Evolutionary conservation across 2,113 vertebrate species (phyloP), one percentile per base, ranked within the genome.

Genomic region (Spermophilus dauricus): DNA sequence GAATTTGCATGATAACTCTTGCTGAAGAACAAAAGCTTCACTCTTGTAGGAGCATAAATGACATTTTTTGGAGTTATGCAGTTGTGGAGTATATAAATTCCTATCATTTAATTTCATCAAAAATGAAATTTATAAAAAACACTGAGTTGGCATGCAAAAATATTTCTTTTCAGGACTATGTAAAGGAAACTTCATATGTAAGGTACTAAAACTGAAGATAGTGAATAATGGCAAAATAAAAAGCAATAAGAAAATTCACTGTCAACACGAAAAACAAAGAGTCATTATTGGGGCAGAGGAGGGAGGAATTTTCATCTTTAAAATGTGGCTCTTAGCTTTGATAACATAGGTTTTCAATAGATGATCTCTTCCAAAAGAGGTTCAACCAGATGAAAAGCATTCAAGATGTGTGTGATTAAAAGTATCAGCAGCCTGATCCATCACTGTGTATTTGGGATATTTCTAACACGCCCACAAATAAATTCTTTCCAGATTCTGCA

Each of bases 381-480:
- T 93, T 96, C 89, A 95, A 51, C 93, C 89, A 86, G 86, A 97
- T 89, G 97, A 95, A 97, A 97, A 89, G 78, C 83, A 51, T 37
- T 92, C 80, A 97, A 95, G 92, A 95, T 93, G 96, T 61, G 30
- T 89, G n/a, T 96, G 96, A 98, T 97, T 97, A 96, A 92, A 93
- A 96, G 69, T 70, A 96, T 75, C 83, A 89, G 87, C 96, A 83
- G 73, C 75, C 78, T 96, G 88, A 96, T 97, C 92, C 97, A 81
- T 97, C 97, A 97, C 67, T 39, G 92, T 87, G 84, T 78, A 58
- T 80, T 78, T 42, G 5, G 76, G 87, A 76, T 96, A 80, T 75
- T 93, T 94, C 92, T 93, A 82, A 93, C 83, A 91, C 0, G 17
- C 83, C 77, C 42, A 20, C 45, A 91, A 69, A 93, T 91, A 96